Evolutionary conservation across 2,797 vertebrate species (phyloP), one percentile per base, ranked within the genome.

Genomic region (Columba guinea): DNA sequence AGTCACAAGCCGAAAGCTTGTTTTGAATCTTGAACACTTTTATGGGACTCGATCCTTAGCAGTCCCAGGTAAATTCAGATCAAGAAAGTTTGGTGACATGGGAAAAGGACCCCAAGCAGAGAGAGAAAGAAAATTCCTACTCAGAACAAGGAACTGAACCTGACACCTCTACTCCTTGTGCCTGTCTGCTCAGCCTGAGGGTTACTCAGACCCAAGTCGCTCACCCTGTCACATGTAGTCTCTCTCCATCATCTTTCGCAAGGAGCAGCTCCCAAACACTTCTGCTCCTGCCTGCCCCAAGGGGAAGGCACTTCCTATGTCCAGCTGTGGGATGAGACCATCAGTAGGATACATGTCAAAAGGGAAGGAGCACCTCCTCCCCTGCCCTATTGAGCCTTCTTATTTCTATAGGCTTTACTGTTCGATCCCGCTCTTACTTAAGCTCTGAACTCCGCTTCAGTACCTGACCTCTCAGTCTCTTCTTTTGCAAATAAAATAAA

Each of bases 151-250:
- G 58, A 74, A 44, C 32, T 9, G 26, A 77, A 5, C 7, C 19
- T 14, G 14, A 14, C 0, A 0, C 5, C 9, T 20, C n/a, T 69
- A 41, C 32, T 89, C 52, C 41, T 37, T n/a, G 48, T 24, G 20
- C 17, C 2, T n/a, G 30, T 8, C 78, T 0, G 0, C 46, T 41
- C 51, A 65, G 18, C 24, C 69, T 18, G 10, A n/a, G 27, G 5
- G 11, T 41, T 56, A 5, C 35, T 64, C 39, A n/a, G n/a, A 4
- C 14, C 2, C 0, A 0, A 78, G 34, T 19, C 13, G 51, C 49
- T 64, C 39, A 23, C n/a, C 35, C 4, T 5, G 5, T 28, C 37
- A 44, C 6, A 11, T 34, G 26, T 23, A 37, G 8, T 12, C 23
- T 77, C 21, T 69, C 22, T 13, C 23, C 11, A 22, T 32, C 28